Evolutionary conservation across 2,113 vertebrate genomes (phyloP), one percentile per base, ranked within the genome.

Genomic region (Gymnocephalus cernua): DNA sequence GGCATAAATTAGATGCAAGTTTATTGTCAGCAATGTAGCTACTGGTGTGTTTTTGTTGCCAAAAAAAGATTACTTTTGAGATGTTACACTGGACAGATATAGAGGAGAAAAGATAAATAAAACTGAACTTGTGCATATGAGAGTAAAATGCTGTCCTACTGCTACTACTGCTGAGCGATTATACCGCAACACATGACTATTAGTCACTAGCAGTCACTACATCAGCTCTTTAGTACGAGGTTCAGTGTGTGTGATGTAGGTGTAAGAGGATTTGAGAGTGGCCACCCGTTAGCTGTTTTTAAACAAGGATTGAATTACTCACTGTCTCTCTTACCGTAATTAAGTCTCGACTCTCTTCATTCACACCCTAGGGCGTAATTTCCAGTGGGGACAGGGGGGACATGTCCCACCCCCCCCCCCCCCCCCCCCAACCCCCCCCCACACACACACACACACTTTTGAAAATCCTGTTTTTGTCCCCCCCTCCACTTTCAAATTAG

Each of bases 1-100:
- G 16, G 48, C 59, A 57, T 74, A 51, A 50, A 67, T 69, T 53
- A 70, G 66, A 71, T 38, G 51, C 32, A 51, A 19, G 18, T 71
- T 79, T 79, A 41, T 64, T 13, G 54, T 84, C 41, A 69, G 73
- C 73, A 71, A 13, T 66, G 45, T 57, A 61, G 63, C 65, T 68
- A 50, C 27, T 38, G 45, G 27, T 83, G 4, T 77, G 25, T 38
- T 38, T 50, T 58, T 65, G n/a, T 54, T 68, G 74, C 23, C 11
- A 23, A 48, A 70, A 73, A 54, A 67, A 62, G n/a, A 50, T 56
- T 25, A 29, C 67, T 41, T 70, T 47, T 63, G 41, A 38, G 16
- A 50, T 35, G 38, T 59, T 45, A 4, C 19, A 16, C 9, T 61
- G 11, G 54, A 66, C 25, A 29, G 61, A 77, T 53, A 51, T 10